These are phyloP conservation scores for Tribolium freemani DNA, from an alignment of 2,888 invertebrate genomes.

Conservation along the genomic window DNA sequence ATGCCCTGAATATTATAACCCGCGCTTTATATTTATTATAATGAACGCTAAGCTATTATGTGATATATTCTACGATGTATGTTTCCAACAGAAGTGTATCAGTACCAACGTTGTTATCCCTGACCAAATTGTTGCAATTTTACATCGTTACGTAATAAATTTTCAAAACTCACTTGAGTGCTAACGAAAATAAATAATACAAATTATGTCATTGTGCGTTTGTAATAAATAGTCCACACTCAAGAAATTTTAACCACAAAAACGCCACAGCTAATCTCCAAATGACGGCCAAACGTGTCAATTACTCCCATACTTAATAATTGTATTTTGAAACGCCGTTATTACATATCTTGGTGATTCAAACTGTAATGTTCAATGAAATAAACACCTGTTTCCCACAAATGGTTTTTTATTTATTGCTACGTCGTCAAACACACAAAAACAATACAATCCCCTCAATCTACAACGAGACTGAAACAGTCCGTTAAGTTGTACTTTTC, in stretches of 20 bases:
- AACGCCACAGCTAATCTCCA: background rate
- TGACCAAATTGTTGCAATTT: conserved; percentile 40
- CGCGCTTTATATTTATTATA: conserved; percentile 31
- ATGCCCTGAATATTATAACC: conserved; percentile 33
- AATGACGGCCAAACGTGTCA: conserved; percentile 31
- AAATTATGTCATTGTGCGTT: background rate
- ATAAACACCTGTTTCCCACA: conserved; percentile 25
- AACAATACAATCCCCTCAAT: no score
- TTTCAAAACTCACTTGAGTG: conserved; percentile 4
- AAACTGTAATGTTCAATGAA: conserved; percentile 20
- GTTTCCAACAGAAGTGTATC: conserved; percentile 25
- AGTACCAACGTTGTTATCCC: conserved; percentile 36
- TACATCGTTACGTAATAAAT: conserved; percentile 15
- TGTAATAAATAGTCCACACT: conserved; percentile 7
- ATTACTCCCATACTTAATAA: conserved; percentile 19
- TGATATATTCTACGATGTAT: conserved; percentile 35
- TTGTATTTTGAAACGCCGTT: conserved; percentile 6
- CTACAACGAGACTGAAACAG: no score
- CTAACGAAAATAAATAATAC: conserved; percentile 4
- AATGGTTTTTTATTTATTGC: background rate
- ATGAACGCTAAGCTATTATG: conserved; percentile 38
- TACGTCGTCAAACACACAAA: no score
- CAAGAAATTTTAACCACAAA: conserved; percentile 7
- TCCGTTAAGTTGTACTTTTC: no score
- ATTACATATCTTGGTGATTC: conserved; percentile 19